Evolutionary conservation across 2,888 invertebrate species (phyloP).

Genomic region (Drosophila maculinotata): DNA sequence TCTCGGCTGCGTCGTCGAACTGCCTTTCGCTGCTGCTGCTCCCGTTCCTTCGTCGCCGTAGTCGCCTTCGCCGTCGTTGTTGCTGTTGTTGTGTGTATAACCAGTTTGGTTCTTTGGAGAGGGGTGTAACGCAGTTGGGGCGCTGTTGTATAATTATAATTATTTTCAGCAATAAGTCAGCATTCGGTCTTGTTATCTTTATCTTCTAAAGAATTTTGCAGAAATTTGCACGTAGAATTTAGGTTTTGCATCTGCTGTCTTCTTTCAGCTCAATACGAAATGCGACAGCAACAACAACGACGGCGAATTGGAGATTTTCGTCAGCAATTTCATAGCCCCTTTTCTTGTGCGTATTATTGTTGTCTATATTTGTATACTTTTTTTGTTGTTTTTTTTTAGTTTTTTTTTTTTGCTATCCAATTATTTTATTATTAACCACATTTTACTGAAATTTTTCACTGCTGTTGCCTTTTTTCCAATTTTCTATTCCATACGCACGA

Average conservation of each 20-base stretch:
- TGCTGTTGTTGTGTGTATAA: constrained; percentile 70
- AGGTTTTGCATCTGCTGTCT: constrained; percentile 57
- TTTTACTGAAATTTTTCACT: constrained; percentile 65
- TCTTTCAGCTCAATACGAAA: constrained; percentile 56
- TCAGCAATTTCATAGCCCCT: constrained; percentile 40
- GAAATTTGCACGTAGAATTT: constrained; percentile 64
- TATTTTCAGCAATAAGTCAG: constrained; percentile 48
- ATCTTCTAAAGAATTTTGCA: constrained; percentile 51
- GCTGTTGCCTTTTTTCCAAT: constrained; percentile 63
- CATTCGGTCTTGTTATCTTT: constrained; percentile 51
- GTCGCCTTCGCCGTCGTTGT: constrained; percentile 43
- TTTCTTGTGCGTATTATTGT: constrained; percentile 46
- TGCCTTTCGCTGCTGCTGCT: constrained; percentile 67
- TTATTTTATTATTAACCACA: constrained; percentile 58
- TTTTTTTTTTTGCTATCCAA: constrained; percentile 26
- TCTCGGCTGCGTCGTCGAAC: constrained; percentile 62
- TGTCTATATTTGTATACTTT: constrained; percentile 24
- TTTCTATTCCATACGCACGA: constrained; percentile 65
- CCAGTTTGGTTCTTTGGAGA: constrained; percentile 74
- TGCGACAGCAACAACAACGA: constrained; percentile 60
- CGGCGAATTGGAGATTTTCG: constrained; percentile 36
- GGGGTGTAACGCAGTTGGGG: constrained; percentile 53
- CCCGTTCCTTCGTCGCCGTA: constrained; percentile 52
- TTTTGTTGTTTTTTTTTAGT: constrained; percentile 29
- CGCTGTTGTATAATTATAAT: constrained; percentile 74